phyloP scores from a whole-genome alignment of 2,797 vertebrate genomes.

The Lepilemur ruficaudatus region DNA sequence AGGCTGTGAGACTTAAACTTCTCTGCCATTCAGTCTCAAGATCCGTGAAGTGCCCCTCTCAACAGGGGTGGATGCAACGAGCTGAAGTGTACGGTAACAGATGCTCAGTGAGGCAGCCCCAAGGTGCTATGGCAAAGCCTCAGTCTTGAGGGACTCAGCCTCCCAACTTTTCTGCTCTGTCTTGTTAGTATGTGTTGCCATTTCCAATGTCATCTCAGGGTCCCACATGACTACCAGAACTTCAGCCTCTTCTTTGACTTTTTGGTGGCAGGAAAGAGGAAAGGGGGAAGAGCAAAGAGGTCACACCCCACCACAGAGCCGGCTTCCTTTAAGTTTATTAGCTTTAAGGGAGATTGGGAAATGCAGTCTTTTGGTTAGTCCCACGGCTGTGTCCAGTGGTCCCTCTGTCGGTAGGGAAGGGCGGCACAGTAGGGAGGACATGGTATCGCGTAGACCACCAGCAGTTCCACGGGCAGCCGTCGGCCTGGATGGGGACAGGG shows the following conservation, averaged over 20 bases:
- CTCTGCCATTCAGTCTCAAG: neutral
- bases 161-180: neutral
- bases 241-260: neutral
- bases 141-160: neutral
- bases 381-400: neutral
- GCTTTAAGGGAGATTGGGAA: neutral
- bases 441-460: neutral
- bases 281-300: neutral
- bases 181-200: neutral
- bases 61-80: neutral
- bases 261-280: neutral
- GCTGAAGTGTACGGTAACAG: neutral
- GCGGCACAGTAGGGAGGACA: rapidly evolving
- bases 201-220: neutral
- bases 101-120: neutral
- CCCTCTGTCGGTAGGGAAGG: neutral
- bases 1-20: neutral
- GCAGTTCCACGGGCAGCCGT: neutral
- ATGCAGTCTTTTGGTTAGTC: neutral
- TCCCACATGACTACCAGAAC: neutral
- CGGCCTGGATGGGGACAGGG: neutral
- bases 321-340: neutral
- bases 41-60: neutral
- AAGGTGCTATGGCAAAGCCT: neutral
- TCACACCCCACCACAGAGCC: neutral